phyloP scores from a whole-genome alignment of 2,888 invertebrate species.

The Vanessa cardui region DNA sequence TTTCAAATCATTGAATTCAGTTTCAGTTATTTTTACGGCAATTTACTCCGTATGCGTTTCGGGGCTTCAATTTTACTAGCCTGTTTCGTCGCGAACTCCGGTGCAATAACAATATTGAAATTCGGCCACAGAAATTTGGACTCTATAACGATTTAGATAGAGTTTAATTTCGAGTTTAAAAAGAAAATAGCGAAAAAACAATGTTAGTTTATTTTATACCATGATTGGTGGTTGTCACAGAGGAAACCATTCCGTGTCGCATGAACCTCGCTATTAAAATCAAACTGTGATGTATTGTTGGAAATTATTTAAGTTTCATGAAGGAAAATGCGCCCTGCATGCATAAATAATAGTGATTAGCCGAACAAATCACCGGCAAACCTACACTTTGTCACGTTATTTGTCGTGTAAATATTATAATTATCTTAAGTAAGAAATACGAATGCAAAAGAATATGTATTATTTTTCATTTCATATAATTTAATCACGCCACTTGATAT shows the following conservation, averaged over 20 bases:
- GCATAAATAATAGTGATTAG: constrained; percentile 42
- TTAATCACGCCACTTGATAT: constrained; percentile 12
- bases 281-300: constrained; percentile 47
- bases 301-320: constrained; percentile 43
- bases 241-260: constrained; percentile 52
- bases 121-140: constrained; percentile 1
- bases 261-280: constrained; percentile 53
- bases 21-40: constrained; percentile 47
- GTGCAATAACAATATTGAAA: constrained; percentile 16
- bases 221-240: constrained; percentile 57
- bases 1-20: constrained; percentile 25
- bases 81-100: constrained; percentile 29
- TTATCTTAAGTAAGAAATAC: constrained; percentile 30
- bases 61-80: constrained; percentile 34
- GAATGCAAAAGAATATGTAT: constrained; percentile 15
- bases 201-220: constrained; percentile 42
- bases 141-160: background rate
- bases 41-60: constrained; percentile 37
- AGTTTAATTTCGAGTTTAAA: constrained; percentile 6
- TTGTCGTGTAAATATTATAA: constrained; percentile 42
- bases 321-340: constrained; percentile 28
- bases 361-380: constrained; percentile 42
- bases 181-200: constrained; percentile 45
- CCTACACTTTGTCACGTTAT: constrained; percentile 43
- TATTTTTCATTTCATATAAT: constrained; percentile 11